phyloP scores from a whole-genome alignment of 2,888 invertebrate genomes.

The Gortyna flavago region DNA sequence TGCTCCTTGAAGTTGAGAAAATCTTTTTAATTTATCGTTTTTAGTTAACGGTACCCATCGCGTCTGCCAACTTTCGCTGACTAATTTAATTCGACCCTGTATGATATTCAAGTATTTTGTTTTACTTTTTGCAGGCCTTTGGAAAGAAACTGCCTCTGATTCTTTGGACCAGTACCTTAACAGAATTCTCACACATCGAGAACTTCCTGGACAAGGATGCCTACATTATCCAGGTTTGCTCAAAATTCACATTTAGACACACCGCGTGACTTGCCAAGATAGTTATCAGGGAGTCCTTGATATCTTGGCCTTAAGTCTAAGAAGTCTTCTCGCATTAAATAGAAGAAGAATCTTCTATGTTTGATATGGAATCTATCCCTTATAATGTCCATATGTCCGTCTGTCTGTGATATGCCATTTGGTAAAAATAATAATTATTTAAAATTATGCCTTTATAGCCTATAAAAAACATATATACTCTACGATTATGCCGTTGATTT shows the following conservation, averaged over 20 bases:
- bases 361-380: not conserved
- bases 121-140: slow-evolving; percentile 78
- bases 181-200: slow-evolving; percentile 91
- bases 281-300: not conserved
- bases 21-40: not conserved
- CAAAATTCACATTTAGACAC: not conserved
- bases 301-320: not conserved
- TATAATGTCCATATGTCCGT: too few species aligned
- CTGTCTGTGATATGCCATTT: not conserved
- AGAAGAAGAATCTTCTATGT: not conserved
- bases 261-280: not conserved
- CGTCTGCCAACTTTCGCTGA: not conserved
- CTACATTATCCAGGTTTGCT: slow-evolving; percentile 93
- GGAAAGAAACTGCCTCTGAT: slow-evolving; percentile 91
- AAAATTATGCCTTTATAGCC: not conserved
- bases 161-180: slow-evolving; percentile 95
- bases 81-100: not conserved
- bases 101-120: not conserved
- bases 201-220: slow-evolving; percentile 92
- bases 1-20: not conserved
- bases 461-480: too few species aligned
- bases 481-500: too few species aligned
- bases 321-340: not conserved
- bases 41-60: not conserved
- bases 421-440: not conserved